Percentiles rank a stretch among this genome's conserved stretches.
Evolutionary conservation across 2,888 invertebrate genomes (phyloP).

Genomic region (Eupithecia tripunctaria): DNA sequence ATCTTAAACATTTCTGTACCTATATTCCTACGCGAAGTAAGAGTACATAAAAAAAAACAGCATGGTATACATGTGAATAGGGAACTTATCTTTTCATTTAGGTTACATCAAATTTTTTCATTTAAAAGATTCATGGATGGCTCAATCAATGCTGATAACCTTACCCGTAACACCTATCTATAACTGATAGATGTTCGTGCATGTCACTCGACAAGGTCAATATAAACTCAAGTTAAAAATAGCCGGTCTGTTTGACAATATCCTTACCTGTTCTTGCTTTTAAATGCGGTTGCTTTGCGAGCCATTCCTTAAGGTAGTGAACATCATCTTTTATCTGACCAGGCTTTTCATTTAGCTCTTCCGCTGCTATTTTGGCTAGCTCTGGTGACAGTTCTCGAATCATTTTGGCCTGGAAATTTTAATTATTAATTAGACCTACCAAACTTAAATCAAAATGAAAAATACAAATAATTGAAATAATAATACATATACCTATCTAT

Average conservation of each 20-base stretch:
- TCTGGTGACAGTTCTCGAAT: slow-evolving; percentile 72
- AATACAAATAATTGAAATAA: slow-evolving; percentile 1
- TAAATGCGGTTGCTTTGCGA: slow-evolving; percentile 81
- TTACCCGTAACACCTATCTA: not conserved
- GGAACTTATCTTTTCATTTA: not conserved
- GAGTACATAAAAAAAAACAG: not conserved
- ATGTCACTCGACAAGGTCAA: not conserved
- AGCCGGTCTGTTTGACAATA: not conserved
- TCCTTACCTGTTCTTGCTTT: slow-evolving; percentile 80
- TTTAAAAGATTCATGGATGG: not conserved
- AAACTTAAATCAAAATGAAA: not conserved
- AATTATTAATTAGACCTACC: not conserved
- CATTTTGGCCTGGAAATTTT: slow-evolving; percentile 47
- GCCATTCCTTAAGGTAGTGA: slow-evolving; percentile 78
- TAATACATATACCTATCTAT: slow-evolving; percentile 35
- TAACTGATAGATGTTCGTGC: not conserved
- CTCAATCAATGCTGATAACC: not conserved
- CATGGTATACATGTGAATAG: not conserved
- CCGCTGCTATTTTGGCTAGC: slow-evolving; percentile 74
- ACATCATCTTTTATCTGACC: slow-evolving; percentile 70
- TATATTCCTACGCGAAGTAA: not conserved
- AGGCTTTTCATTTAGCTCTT: slow-evolving; percentile 81
- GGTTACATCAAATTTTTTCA: not conserved
- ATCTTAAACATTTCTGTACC: not conserved
- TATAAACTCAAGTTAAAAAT: not conserved